phyloP scores from a whole-genome alignment of 2,888 invertebrate genomes.

The Athripsodes cinereus region DNA sequence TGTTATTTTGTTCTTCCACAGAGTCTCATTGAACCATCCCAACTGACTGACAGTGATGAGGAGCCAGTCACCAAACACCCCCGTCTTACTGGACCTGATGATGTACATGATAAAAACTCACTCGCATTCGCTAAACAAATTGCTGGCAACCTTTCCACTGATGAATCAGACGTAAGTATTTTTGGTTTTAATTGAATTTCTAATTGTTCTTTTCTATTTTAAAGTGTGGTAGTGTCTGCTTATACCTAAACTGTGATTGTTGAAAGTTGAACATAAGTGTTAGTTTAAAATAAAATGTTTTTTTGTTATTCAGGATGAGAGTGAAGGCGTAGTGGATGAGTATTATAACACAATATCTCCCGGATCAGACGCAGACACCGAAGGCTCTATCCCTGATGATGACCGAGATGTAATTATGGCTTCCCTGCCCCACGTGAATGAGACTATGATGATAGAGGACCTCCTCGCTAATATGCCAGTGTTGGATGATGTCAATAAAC shows the following conservation, averaged over 20 bases:
- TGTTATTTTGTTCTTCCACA: constrained; percentile 9
- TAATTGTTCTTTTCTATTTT: too few species aligned
- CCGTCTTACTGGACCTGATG: constrained; percentile 44
- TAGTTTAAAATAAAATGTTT: too few species aligned
- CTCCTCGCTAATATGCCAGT: constrained; percentile 36
- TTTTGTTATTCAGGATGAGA: constrained; percentile 13
- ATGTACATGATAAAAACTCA: constrained; percentile 22
- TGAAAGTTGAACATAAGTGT: too few species aligned
- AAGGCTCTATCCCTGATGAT: constrained; percentile 43
- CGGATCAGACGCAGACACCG: constrained; percentile 58
- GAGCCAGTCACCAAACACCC: constrained; percentile 72
- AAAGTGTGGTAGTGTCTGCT: too few species aligned
- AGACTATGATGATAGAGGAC: constrained; percentile 35
- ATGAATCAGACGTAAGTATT: constrained; percentile 28
- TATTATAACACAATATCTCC: constrained; percentile 37
- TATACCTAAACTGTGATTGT: too few species aligned
- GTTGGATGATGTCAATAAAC: constrained; percentile 29
- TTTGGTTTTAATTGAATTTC: too few species aligned
- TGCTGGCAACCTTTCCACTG: constrained; percentile 24
- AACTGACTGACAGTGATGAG: constrained; percentile 61
- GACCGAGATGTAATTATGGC: constrained; percentile 27
- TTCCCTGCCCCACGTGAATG: constrained; percentile 25
- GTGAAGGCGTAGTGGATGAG: constrained; percentile 7
- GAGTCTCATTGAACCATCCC: constrained; percentile 11
- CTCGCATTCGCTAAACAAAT: constrained; percentile 22